A percentile compares a stretch with the other conserved stretches of the same genome.
These are phyloP conservation scores for Sterrhoptilus dennistouni DNA, from an alignment of 2,113 vertebrate genomes.

Conservation along the genomic window DNA sequence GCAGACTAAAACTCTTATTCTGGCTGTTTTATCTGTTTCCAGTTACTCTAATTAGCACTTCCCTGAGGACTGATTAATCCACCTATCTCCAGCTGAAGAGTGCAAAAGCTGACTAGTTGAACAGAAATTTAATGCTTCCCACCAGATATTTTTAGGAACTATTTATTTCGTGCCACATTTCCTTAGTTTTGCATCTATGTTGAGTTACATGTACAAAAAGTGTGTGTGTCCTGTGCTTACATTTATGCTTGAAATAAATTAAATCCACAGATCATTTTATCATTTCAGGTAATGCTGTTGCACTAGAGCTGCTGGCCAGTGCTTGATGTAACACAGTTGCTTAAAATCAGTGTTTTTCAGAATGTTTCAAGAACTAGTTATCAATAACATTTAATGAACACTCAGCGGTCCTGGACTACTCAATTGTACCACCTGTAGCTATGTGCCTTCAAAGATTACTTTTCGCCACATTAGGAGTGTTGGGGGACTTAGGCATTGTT, in stretches of 20 bases:
- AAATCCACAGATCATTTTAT: not conserved
- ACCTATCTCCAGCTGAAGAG: not conserved
- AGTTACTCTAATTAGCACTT: not conserved
- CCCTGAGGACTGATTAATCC: not conserved
- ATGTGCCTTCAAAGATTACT: not conserved
- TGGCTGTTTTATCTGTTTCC: not conserved
- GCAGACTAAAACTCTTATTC: not conserved
- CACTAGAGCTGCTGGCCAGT: not conserved
- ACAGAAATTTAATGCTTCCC: not conserved
- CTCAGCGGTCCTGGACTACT: not conserved
- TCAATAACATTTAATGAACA: not conserved
- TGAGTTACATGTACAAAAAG: not conserved
- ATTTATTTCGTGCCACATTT: not conserved
- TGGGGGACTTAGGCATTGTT: not conserved
- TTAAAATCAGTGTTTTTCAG: not conserved
- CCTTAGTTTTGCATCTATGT: not conserved
- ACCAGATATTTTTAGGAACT: not conserved
- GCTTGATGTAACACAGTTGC: not conserved
- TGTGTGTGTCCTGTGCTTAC: accelerated
- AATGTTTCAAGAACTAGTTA: not conserved
- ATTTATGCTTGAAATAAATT: not conserved
- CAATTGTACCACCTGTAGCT: not conserved
- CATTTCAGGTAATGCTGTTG: not conserved
- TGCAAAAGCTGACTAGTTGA: not conserved
- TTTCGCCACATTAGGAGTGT: not conserved